Evolutionary conservation across 2,888 invertebrate genomes (phyloP).

Genomic region (Mylabris sibirica): DNA sequence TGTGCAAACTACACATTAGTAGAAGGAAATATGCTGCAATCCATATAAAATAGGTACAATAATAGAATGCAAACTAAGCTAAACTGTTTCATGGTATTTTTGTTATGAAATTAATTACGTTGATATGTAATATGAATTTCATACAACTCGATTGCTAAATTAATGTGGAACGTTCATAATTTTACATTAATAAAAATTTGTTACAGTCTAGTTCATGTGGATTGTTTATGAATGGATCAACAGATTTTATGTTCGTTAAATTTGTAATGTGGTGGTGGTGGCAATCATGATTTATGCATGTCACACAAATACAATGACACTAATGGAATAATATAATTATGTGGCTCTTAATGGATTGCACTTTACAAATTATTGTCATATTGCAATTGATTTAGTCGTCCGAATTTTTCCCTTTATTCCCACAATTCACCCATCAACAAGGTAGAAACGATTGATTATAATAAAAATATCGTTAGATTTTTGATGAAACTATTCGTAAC

Average conservation of each 20-base stretch:
- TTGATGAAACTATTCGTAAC: not conserved
- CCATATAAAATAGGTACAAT: constrained; percentile 22
- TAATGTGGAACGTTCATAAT: constrained; percentile 23
- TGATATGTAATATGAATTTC: constrained; percentile 22
- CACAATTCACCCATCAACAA: not conserved
- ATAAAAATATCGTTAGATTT: not conserved
- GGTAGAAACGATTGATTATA: not conserved
- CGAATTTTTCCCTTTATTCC: constrained; percentile 8
- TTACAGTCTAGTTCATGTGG: constrained; percentile 23
- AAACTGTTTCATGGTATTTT: constrained; percentile 24
- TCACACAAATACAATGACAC: constrained; percentile 50
- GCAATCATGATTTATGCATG: constrained; percentile 45
- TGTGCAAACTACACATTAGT: constrained; percentile 20
- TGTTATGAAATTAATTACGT: constrained; percentile 30
- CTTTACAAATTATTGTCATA: constrained; percentile 42
- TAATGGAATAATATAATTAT: constrained; percentile 54
- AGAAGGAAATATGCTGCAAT: constrained; percentile 20
- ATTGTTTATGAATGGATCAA: constrained; percentile 22
- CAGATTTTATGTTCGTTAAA: constrained; percentile 28
- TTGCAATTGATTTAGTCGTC: constrained; percentile 24
- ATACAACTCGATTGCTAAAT: constrained; percentile 4
- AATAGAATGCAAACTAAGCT: constrained; percentile 29
- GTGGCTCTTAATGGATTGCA: constrained; percentile 52
- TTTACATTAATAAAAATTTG: constrained; percentile 22
- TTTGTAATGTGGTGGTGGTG: constrained; percentile 34